Evolutionary conservation across 1,140 invertebrate genomes (phyloP), one percentile per base, ranked within the genome.

Genomic region (Papilio xuthus): DNA sequence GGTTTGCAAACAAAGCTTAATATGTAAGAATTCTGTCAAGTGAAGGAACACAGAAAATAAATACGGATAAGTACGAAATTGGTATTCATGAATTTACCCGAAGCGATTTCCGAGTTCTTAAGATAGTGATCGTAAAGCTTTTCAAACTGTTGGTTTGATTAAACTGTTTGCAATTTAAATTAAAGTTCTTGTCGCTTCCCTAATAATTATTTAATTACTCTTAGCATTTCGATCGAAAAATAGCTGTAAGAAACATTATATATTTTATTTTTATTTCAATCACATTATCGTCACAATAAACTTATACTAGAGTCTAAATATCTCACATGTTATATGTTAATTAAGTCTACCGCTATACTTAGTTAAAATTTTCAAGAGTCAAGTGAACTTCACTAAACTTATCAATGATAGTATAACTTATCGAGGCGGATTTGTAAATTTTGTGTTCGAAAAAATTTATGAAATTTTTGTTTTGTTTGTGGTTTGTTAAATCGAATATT

Each of bases 11-110:
- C 20, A 23, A 60, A 60, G 70, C 18, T 72, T 20, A 44, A 41
- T 20, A 42, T 72, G 37, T 44, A 44, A 44, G 42, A 7, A 72
- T 72, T 72, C 41, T 18, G 2, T 23, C n/a, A 26, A 42, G 42
- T 41, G 60, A 67, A 67, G 23, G 12, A 18, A 26, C n/a, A 60
- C 60, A 41, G 67, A 41, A 70, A 70, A 70, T 41, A 32, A 70
- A 72, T 2, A 12, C 37, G n/a, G 42, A 20, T 73, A 50, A 73
- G 71, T 44, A 23, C 71, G 41, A 73, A 50, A 42, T 83, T 81
- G 78, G 77, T 77, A 82, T 82, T 82, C 80, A 75, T 47, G 53
- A 77, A 70, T 78, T 79, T 72, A 84, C 70, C 72, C 47, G 63
- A 47, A 56, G 37, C 81, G 77, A 73, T 44, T 44, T 53, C 44